phyloP scores from a whole-genome alignment of 2,797 vertebrate species.

The Crax fasciolata region DNA sequence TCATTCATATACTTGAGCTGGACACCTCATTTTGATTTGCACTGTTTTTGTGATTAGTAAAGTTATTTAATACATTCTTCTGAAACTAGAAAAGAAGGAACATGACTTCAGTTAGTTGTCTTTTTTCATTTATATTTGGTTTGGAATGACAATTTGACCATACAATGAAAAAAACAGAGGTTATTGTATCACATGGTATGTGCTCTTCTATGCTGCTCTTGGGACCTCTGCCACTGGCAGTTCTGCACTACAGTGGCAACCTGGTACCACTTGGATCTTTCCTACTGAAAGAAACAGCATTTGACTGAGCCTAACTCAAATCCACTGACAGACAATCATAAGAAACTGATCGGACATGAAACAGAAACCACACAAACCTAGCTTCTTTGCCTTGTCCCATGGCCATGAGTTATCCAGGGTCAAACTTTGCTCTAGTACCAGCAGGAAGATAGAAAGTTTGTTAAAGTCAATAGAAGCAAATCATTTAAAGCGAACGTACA shows the following conservation, averaged over 20 bases:
- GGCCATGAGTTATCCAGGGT: not conserved
- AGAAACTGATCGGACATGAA: not conserved
- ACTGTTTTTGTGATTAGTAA: slow-evolving; percentile 14
- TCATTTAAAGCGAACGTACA: not conserved
- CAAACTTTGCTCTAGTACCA: not conserved
- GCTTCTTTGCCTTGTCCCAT: not conserved
- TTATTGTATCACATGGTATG: not conserved
- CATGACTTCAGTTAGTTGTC: slow-evolving; percentile 20
- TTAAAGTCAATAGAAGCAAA: not conserved
- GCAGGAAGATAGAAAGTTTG: not conserved
- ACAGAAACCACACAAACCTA: not conserved
- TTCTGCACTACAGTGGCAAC: not conserved
- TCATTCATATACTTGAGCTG: not conserved
- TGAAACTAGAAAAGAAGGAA: slow-evolving; percentile 46
- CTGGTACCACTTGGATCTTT: not conserved
- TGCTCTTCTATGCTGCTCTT: not conserved
- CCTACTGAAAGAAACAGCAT: not conserved
- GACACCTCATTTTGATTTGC: slow-evolving; percentile 16
- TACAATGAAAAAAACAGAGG: not conserved
- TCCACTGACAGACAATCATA: not conserved
- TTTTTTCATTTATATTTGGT: slow-evolving; percentile 16
- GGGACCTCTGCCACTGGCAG: not conserved
- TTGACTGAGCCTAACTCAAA: not conserved
- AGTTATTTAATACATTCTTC: slow-evolving; percentile 7
- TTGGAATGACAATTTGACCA: slow-evolving; percentile 16